Percentiles rank a stretch among this genome's conserved stretches.
phyloP scores from a whole-genome alignment of 2,888 invertebrate genomes.

The Malachius bipustulatus region DNA sequence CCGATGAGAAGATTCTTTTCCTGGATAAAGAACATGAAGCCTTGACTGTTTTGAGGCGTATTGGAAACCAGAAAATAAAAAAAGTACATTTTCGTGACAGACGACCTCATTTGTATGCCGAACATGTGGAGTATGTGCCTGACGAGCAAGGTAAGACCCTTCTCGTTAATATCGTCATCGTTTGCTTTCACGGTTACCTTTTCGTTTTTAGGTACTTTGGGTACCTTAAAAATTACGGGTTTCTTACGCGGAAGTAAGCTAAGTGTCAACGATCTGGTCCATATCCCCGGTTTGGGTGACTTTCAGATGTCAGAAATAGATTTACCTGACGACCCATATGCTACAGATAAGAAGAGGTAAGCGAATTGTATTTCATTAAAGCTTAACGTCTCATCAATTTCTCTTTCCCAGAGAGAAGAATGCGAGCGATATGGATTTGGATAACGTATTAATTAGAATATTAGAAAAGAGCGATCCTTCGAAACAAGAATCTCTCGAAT shows the following conservation, averaged over 20 bases:
- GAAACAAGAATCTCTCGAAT: constrained; percentile 61
- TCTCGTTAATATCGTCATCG: constrained; percentile 3
- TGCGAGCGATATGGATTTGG: constrained; percentile 2
- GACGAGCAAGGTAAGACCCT: constrained; percentile 31
- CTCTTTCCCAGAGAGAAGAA: no score
- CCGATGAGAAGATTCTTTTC: constrained; percentile 69
- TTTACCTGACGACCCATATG: constrained; percentile 56
- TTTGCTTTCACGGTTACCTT: no score
- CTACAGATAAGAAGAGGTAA: constrained; percentile 42
- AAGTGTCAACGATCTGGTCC: constrained; percentile 79
- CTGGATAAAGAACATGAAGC: constrained; percentile 67
- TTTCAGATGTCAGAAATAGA: constrained; percentile 81
- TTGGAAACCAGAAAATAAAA: constrained; percentile 74
- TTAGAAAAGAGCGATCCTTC: constrained; percentile 49
- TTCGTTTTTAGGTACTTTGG: constrained; percentile 34
- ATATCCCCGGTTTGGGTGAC: constrained; percentile 86
- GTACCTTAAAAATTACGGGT: constrained; percentile 72
- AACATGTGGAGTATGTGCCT: constrained; percentile 56
- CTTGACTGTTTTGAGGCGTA: constrained; percentile 55
- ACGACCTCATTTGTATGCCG: constrained; percentile 75
- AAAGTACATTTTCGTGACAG: constrained; percentile 62
- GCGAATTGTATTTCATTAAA: constrained; percentile 13
- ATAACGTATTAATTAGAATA: no score
- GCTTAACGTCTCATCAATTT: no score
- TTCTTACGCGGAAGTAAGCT: constrained; percentile 74